Conservation (phyloP, 2,888 invertebrate genomes). For the Stenurella melanura region DNA sequence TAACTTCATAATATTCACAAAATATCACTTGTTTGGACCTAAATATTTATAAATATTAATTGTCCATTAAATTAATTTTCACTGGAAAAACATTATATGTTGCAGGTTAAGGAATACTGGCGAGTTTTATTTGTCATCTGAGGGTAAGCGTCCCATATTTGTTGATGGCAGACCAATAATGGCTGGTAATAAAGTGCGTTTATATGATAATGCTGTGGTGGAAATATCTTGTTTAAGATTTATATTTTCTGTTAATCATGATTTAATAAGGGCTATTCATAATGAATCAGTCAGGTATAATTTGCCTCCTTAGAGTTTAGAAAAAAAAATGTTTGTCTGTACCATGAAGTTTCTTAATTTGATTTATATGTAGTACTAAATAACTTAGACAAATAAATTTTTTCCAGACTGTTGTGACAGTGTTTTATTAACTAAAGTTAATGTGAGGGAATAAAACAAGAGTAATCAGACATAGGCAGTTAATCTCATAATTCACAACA, state of each 20-base stretch:
- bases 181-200: constrained; percentile 90
- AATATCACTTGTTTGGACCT: no score
- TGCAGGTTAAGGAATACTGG: constrained; percentile 89
- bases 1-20: no score
- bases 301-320: constrained; percentile 72
- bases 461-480: no score
- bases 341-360: not conserved
- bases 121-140: constrained; percentile 95
- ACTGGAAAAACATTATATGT: constrained; percentile 40
- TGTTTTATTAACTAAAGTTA: not conserved
- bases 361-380: not conserved
- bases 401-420: not conserved
- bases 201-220: constrained; percentile 95
- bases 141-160: constrained; percentile 95
- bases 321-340: not conserved
- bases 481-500: no score
- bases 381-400: not conserved
- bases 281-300: constrained; percentile 91
- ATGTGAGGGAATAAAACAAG: no score
- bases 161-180: constrained; percentile 94
- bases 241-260: constrained; percentile 94
- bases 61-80: not conserved
- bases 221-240: constrained; percentile 96
- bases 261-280: constrained; percentile 90
- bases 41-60: not conserved